A percentile compares a stretch with the other conserved stretches of the same genome.
Conservation (phyloP, 2,888 invertebrate genomes). For the Sinopyrophorus schimmeli region DNA sequence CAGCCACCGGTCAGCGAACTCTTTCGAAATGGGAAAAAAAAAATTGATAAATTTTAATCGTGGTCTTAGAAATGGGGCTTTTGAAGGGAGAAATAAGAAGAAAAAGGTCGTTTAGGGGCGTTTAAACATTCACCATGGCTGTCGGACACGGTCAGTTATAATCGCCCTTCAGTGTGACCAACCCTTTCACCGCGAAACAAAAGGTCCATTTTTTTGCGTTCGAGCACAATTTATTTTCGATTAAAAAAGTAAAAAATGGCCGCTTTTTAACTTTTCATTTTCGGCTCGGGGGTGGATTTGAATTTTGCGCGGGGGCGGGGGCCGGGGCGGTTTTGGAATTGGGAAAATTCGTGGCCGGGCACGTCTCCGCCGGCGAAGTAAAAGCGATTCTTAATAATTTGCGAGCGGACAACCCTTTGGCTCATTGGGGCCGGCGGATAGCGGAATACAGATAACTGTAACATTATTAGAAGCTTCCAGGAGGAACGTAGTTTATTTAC, state of each 20-base stretch:
- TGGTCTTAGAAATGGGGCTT: too few species aligned
- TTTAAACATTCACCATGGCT: constrained; percentile 33
- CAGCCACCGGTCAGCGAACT: too few species aligned
- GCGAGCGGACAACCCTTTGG: constrained; percentile 16
- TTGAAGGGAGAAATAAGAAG: constrained; percentile 17
- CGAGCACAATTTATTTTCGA: too few species aligned
- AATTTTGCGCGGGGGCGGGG: neutral
- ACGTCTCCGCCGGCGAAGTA: too few species aligned
- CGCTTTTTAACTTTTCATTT: too few species aligned
- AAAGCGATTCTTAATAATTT: constrained; percentile 13
- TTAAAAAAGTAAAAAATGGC: too few species aligned
- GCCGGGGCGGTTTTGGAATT: neutral
- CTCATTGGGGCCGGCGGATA: constrained; percentile 10
- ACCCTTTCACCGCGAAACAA: constrained; percentile 25
- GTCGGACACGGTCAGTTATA: constrained; percentile 30
- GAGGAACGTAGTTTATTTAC: constrained; percentile 24
- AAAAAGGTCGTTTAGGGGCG: constrained; percentile 31
- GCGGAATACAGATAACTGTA: constrained; percentile 24
- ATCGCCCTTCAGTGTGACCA: constrained; percentile 30
- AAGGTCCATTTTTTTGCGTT: constrained; percentile 25
- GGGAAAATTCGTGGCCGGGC: too few species aligned
- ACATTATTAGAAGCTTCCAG: constrained; percentile 18
- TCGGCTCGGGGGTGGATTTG: constrained; percentile 14
- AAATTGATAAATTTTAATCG: too few species aligned
- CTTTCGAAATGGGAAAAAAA: too few species aligned